Evolutionary conservation across 2,113 vertebrate species (phyloP).

Genomic region (Pangasianodon hypophthalmus): DNA sequence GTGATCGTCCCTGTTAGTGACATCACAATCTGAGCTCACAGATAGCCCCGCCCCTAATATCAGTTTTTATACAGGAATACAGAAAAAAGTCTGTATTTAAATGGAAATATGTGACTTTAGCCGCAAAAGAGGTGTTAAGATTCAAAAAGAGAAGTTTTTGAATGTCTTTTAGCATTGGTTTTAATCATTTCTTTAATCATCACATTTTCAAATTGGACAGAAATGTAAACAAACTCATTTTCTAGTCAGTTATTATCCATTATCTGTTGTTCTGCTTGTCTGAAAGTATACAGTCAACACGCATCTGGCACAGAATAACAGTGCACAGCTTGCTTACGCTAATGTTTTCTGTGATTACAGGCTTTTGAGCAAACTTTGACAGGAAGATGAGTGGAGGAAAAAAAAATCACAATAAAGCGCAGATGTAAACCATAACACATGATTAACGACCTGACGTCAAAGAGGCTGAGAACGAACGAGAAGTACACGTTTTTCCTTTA

Average conservation of each 20-base stretch:
- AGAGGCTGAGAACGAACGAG: neutral
- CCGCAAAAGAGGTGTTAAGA: no score
- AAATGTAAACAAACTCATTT: neutral
- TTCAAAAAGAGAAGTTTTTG: neutral
- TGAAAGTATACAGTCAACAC: neutral
- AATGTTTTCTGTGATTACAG: neutral
- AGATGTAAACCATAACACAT: neutral
- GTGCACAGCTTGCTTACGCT: neutral
- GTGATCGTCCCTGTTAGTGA: neutral
- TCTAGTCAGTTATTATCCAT: neutral
- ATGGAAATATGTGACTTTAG: neutral
- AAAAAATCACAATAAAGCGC: neutral
- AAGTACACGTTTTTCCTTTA: neutral
- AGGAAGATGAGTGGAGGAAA: neutral
- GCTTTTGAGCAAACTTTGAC: neutral
- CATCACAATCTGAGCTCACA: neutral
- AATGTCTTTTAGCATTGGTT: neutral
- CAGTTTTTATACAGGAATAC: neutral
- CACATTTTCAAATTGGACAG: neutral
- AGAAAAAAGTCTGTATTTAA: neutral
- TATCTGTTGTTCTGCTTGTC: neutral
- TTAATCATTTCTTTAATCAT: neutral
- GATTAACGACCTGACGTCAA: slow-evolving; percentile 1
- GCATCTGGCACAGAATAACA: neutral
- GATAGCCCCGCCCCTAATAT: neutral